These are phyloP conservation scores for Drosophila sp. DNA, from an alignment of 1,140 invertebrate genomes.

Conservation along the genomic window DNA sequence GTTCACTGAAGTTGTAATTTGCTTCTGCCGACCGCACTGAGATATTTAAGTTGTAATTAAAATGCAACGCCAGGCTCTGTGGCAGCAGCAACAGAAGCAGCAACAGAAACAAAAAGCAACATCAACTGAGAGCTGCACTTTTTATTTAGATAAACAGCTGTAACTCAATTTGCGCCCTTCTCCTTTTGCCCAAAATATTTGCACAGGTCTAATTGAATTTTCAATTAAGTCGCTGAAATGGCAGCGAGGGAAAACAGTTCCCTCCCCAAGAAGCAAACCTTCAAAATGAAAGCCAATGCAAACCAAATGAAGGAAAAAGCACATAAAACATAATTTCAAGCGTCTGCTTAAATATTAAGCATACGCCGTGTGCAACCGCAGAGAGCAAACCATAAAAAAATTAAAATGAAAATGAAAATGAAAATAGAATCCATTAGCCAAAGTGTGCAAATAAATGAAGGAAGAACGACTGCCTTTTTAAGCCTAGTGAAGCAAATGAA, in stretches of 20 bases:
- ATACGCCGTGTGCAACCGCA: slow-evolving; percentile 78
- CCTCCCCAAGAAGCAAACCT: not conserved
- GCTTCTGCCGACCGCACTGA: slow-evolving; percentile 60
- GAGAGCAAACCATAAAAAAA: slow-evolving; percentile 40
- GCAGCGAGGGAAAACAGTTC: slow-evolving; percentile 18
- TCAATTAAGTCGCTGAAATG: slow-evolving; percentile 77
- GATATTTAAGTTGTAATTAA: slow-evolving; percentile 83
- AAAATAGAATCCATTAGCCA: slow-evolving; percentile 78
- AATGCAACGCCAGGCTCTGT: slow-evolving; percentile 60
- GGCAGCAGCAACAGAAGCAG: slow-evolving; percentile 28
- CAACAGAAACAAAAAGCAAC: slow-evolving; percentile 9
- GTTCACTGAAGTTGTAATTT: slow-evolving; percentile 79
- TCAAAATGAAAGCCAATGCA: slow-evolving; percentile 46
- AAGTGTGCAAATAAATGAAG: slow-evolving; percentile 75
- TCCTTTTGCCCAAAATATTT: slow-evolving; percentile 71
- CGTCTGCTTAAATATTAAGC: slow-evolving; percentile 71
- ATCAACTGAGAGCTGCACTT: slow-evolving; percentile 48
- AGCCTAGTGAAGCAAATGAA: slow-evolving; percentile 69
- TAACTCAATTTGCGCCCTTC: slow-evolving; percentile 75
- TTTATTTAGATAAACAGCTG: slow-evolving; percentile 80
- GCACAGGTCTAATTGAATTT: slow-evolving; percentile 83
- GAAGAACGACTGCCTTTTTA: slow-evolving; percentile 48
- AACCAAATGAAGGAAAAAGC: slow-evolving; percentile 66
- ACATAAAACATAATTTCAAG: slow-evolving; percentile 65
- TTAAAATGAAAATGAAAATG: slow-evolving; percentile 8